Evolutionary conservation across 2,797 vertebrate species (phyloP).

Genomic region (Cyclopterus lumpus): DNA sequence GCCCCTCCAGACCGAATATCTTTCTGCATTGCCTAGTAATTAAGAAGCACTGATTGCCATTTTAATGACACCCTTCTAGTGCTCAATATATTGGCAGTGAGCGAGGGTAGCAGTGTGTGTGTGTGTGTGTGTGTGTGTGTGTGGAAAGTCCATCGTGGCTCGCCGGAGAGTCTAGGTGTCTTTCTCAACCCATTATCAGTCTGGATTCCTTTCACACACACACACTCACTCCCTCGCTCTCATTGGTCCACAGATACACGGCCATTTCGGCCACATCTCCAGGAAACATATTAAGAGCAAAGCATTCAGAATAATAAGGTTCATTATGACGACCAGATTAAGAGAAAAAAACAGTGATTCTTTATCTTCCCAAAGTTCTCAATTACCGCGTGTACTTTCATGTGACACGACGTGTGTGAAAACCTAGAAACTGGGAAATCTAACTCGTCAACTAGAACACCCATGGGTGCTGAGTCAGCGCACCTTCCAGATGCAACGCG

Average conservation of each 20-base stretch:
- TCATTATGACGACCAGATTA: slow-evolving; percentile 3
- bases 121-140: slow-evolving; percentile 16
- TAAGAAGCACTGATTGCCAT: slow-evolving; percentile 76
- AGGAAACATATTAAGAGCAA: slow-evolving; percentile 32
- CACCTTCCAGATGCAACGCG: slow-evolving; percentile 60
- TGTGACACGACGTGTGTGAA: slow-evolving; percentile 25
- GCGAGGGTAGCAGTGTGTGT: neutral
- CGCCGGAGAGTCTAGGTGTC: slow-evolving; percentile 68
- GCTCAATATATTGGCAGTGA: slow-evolving; percentile 54
- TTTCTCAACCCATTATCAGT: slow-evolving; percentile 76
- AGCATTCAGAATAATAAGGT: neutral
- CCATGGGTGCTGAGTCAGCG: slow-evolving; percentile 50
- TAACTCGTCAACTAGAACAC: slow-evolving; percentile 29
- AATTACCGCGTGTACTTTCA: neutral
- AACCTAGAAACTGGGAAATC: slow-evolving; percentile 13
- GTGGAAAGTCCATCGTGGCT: slow-evolving; percentile 33
- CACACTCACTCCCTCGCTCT: neutral
- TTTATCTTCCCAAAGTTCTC: neutral
- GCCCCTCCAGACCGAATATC: slow-evolving; percentile 56
- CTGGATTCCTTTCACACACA: slow-evolving; percentile 55
- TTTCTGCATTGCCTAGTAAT: slow-evolving; percentile 67
- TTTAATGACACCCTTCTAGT: slow-evolving; percentile 77
- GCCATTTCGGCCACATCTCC: slow-evolving; percentile 17
- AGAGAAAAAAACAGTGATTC: neutral
- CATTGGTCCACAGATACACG: neutral